phyloP scores from a whole-genome alignment of 2,797 vertebrate species.

The Cynodonichthys magdalenae region DNA sequence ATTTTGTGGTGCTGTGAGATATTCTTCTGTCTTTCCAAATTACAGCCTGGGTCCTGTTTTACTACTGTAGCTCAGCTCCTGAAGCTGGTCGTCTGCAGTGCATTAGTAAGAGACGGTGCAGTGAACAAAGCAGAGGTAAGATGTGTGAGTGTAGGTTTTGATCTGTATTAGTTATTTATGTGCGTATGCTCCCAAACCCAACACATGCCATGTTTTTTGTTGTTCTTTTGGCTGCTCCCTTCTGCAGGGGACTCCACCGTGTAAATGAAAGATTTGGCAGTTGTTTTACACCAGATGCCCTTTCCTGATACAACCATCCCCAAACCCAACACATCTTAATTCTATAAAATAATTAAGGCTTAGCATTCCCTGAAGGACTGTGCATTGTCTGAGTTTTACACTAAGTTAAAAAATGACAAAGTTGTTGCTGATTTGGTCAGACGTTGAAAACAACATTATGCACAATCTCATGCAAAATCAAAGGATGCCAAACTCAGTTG shows the following conservation, averaged over 20 bases:
- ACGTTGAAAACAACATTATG: too few species aligned
- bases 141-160: conserved; percentile 28
- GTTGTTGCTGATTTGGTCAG: too few species aligned
- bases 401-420: too few species aligned
- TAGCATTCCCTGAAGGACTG: too few species aligned
- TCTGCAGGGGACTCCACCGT: too few species aligned
- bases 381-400: too few species aligned
- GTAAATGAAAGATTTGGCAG: too few species aligned
- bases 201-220: not conserved
- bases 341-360: too few species aligned
- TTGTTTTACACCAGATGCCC: too few species aligned
- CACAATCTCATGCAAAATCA: too few species aligned
- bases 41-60: conserved; percentile 36
- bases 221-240: too few species aligned
- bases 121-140: conserved; percentile 18
- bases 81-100: conserved; percentile 41
- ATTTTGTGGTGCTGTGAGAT: conserved; percentile 41
- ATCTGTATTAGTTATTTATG: conserved; percentile 55
- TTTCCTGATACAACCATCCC: not conserved
- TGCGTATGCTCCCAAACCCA: conserved; percentile 34
- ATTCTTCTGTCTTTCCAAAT: conserved; percentile 56
- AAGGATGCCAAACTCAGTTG: too few species aligned
- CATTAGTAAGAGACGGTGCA: conserved; percentile 30
- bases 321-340: conserved; percentile 10
- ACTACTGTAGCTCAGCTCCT: conserved; percentile 40